A percentile compares a stretch with the other conserved stretches of the same genome.
Conservation (phyloP, 2,797 vertebrate species). For the Phoeniculus purpureus region DNA sequence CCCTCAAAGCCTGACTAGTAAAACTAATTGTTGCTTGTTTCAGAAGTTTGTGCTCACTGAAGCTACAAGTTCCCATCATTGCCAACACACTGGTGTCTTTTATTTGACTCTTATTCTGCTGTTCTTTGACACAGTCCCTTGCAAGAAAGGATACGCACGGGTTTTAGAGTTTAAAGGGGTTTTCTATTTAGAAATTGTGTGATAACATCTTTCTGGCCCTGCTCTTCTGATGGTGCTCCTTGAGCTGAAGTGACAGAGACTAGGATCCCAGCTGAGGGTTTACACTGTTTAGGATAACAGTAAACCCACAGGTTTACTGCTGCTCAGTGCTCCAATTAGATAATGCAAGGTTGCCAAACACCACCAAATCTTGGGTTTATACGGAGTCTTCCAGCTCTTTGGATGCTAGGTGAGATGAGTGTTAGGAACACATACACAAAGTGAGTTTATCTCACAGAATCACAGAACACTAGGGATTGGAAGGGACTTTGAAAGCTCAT, state of each 20-base stretch:
- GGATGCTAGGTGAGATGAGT: neutral
- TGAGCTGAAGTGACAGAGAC: too few species aligned
- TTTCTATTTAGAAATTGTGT: too few species aligned
- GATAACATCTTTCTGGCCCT: neutral
- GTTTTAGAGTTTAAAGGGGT: neutral
- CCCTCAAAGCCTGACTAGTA: neutral
- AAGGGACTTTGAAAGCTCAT: too few species aligned
- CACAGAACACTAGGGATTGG: too few species aligned
- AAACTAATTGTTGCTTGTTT: neutral
- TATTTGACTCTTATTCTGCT: neutral
- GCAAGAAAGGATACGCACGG: fast-evolving
- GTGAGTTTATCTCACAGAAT: neutral
- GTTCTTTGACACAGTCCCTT: neutral
- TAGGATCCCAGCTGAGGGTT: neutral
- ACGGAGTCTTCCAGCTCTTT: neutral
- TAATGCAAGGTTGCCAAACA: neutral
- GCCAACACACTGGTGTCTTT: neutral
- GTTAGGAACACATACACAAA: fast-evolving
- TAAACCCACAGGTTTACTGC: neutral
- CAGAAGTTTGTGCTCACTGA: neutral
- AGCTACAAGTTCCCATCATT: neutral
- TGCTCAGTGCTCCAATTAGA: neutral
- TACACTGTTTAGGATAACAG: fast-evolving
- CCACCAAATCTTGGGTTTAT: neutral
- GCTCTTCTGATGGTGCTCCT: neutral